These are phyloP conservation scores for Gadopsis bispinosus DNA, from an alignment of 2,797 vertebrate genomes.

Conservation along the genomic window DNA sequence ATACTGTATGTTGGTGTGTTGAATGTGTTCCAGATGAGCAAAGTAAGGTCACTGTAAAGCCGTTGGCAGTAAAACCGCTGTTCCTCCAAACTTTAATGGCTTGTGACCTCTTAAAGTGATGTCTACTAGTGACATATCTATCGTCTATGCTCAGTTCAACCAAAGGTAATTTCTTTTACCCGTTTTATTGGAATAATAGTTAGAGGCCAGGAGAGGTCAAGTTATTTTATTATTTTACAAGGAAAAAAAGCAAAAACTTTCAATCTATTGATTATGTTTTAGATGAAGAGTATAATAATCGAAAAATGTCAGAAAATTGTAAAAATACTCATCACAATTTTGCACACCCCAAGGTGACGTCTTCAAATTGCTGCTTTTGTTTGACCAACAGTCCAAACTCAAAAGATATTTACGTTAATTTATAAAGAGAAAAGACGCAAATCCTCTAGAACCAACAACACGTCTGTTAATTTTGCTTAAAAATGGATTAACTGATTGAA, in stretches of 20 bases:
- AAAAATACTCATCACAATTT: not conserved
- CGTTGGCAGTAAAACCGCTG: constrained; percentile 23
- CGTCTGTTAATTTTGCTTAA: not conserved
- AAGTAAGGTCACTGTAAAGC: constrained; percentile 51
- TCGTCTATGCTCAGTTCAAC: constrained; percentile 7
- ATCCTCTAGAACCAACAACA: not conserved
- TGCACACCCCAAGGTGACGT: not conserved
- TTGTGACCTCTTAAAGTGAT: constrained; percentile 4
- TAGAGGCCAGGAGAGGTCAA: not conserved
- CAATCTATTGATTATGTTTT: not conserved
- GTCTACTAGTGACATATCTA: not conserved
- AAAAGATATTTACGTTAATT: not conserved
- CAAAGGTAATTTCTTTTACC: not conserved
- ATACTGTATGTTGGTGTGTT: constrained; percentile 51
- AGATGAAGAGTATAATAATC: not conserved
- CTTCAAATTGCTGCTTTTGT: not conserved
- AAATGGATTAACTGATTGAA: not conserved
- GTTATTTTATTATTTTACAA: not conserved
- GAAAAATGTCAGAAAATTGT: not conserved
- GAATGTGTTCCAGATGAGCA: constrained; percentile 79
- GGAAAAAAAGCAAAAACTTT: not conserved
- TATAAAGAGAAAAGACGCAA: not conserved
- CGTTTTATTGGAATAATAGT: not conserved
- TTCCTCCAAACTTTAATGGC: constrained; percentile 14
- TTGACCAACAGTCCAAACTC: not conserved